Evolutionary conservation across 2,888 invertebrate genomes (phyloP), one percentile per base, ranked within the genome.

Genomic region (Petrolisthes manimaculis): DNA sequence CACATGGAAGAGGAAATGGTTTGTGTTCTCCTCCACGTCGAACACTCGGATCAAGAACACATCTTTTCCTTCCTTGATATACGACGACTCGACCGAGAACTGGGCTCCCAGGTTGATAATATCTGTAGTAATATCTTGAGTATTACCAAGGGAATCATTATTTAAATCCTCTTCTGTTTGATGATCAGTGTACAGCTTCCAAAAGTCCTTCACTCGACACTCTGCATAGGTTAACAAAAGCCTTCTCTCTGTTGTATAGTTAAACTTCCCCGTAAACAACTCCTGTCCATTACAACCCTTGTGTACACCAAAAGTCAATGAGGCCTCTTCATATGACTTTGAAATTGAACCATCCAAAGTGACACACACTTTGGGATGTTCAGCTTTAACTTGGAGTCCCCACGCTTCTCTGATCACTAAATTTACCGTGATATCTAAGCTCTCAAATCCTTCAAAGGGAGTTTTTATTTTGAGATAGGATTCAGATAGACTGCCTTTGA

Each of bases 401-500:
- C 61, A 88, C 3, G 14, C 14, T 6, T 75, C 80, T 21, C 75
- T 69, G 5, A 37, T 61, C 56, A 51, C 18, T 56, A 88, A 9
- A n/a, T 84, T 81, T 37, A 84, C 3, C 3, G 81, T 54, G 18
- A 88, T 0, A 54, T 84, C 80, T 5, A 84, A 21, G 77, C 84
- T 84, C 67, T 88, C 84, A 81, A 84, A 77, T 37, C n/a, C 84
- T 84, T 71, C 53, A 37, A 55, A 84, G 4, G 88, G 88, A 24
- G 74, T 53, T 53, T 84, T 55, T 8, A 88, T n/a, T 21, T 21
- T 84, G 18, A 84, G n/a, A 61, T 88, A 81, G 14, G 84, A 84
- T n/a, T 88, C 88, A 4, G 74, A 5, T 53, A 88, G 77, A 77
- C 84, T 88, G 18, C 53, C 88, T 83, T 88, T 88, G 53, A 84